Base-by-base conservation (phyloP, 1,140 invertebrate species). In the Drosophila bipectinata region DNA sequence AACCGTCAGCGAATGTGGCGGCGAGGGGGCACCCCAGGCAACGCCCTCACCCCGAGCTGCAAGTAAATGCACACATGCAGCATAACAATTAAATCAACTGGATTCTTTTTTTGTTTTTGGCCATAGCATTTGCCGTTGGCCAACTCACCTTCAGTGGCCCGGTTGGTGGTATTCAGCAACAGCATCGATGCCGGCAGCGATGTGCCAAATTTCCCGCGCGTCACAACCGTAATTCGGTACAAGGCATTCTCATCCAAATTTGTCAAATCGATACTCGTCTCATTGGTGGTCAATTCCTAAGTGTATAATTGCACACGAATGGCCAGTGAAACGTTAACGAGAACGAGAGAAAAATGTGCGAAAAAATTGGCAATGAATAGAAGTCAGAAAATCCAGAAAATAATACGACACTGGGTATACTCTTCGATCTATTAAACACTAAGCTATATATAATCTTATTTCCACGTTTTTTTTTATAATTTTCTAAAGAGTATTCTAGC, bases 111-210 rank as follows among this genome's bases (percentile, higher is more conserved):
- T 10, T 12, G n/a, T 37, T 37, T 37, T 26, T 26, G 26, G 26
- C 26, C 26, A 28, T 21, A 41, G 53, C 66, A 45, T 37, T 48
- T 3, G 39, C 15, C 32, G 47, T 39, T 53, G 45, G 32, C 71
- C 24, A 41, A 48, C 74, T 88, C 75, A 88, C 83, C 83, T 67
- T 88, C 78, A 59, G 48, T 24, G 68, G 30, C 62, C 45, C 92
- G 92, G 73, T 93, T 93, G 1, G 94, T 94, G 14, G 95, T 93
- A 79, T 96, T 96, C 56, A 97, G 93, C 60, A 96, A 93, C 15
- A 97, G 92, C 77, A 97, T 94, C 21, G 96, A 96, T 2, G 96
- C 96, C 12, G 96, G 96, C 45, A 97, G 91, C 4, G 96, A 97
- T 28, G 94, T 94, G 5, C 96, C 96, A 85, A 95, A 94, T 44